These are phyloP conservation scores for Venusia cambrica DNA, from an alignment of 2,888 invertebrate species.

Conservation along the genomic window DNA sequence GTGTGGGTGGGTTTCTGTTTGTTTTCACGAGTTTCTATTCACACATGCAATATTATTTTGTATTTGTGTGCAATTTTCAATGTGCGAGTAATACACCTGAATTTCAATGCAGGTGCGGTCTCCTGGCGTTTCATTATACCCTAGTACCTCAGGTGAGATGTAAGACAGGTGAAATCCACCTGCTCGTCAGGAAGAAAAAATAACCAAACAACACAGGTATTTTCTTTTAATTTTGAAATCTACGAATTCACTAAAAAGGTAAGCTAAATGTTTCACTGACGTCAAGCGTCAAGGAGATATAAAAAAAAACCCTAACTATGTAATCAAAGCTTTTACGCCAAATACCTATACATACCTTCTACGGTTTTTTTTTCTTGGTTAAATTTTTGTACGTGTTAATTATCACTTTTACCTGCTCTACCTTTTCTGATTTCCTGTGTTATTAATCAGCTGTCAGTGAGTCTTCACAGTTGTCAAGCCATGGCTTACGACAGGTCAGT, in stretches of 20 bases:
- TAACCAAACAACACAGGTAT: slow-evolving; percentile 2
- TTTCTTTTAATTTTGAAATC: not conserved
- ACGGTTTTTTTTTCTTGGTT: no score
- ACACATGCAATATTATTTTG: no score
- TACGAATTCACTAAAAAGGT: no score
- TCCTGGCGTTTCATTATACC: slow-evolving; percentile 49
- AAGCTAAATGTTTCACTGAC: no score
- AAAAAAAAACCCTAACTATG: no score
- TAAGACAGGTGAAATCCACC: slow-evolving; percentile 72
- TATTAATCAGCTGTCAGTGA: slow-evolving; percentile 57
- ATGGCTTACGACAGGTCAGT: slow-evolving; percentile 67
- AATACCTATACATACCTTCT: no score
- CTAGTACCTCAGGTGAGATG: slow-evolving; percentile 69
- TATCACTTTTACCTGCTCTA: no score
- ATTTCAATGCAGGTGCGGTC: slow-evolving; percentile 42
- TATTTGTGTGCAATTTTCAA: slow-evolving; percentile 10
- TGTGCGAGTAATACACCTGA: slow-evolving; percentile 50
- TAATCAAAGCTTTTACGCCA: no score
- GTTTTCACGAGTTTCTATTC: no score
- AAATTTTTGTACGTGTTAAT: no score
- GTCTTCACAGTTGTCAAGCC: slow-evolving; percentile 72
- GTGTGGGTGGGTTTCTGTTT: slow-evolving; percentile 3
- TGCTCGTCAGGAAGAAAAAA: slow-evolving; percentile 33
- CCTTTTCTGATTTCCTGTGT: slow-evolving; percentile 8
- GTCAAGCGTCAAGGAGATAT: no score